Conservation (phyloP, 2,113 vertebrate genomes). For the Stigmatopora argus region DNA sequence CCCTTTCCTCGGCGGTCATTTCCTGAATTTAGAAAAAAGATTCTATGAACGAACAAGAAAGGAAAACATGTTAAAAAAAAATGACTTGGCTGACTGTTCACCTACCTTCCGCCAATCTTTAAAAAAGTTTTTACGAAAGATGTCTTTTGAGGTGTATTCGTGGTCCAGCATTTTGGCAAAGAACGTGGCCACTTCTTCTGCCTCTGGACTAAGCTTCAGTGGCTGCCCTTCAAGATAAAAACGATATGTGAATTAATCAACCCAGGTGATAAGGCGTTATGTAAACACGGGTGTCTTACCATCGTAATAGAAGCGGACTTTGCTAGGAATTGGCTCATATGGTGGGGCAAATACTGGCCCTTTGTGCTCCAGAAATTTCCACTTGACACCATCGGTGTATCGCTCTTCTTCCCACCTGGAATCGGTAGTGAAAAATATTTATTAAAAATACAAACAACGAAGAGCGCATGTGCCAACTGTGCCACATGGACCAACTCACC, state of each 20-base stretch:
- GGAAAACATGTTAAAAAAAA: background rate
- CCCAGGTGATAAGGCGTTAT: background rate
- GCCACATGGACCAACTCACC: conserved; percentile 68
- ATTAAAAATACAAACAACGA: no score
- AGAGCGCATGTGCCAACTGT: no score
- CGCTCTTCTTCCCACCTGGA: conserved; percentile 98
- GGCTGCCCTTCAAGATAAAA: conserved; percentile 74
- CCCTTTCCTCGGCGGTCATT: conserved; percentile 92
- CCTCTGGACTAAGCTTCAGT: conserved; percentile 87
- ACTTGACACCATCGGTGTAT: conserved; percentile 90
- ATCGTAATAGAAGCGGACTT: conserved; percentile 93
- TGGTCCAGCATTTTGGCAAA: conserved; percentile 99
- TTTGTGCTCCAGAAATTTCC: conserved; percentile 98
- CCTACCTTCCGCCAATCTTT: conserved; percentile 96
- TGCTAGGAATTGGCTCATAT: conserved; percentile 87
- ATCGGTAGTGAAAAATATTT: conserved; percentile 8
- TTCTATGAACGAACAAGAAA: background rate
- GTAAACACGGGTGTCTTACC: conserved; percentile 66
- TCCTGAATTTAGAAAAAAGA: conserved; percentile 69
- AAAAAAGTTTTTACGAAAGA: conserved; percentile 98
- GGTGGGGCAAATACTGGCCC: conserved; percentile 94
- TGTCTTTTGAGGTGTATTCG: conserved; percentile 96
- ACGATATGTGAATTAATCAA: background rate
- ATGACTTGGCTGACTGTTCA: background rate
- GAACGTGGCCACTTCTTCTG: conserved; percentile 95